Evolutionary conservation across 2,888 invertebrate species (phyloP).

Genomic region (Acleris laterana): DNA sequence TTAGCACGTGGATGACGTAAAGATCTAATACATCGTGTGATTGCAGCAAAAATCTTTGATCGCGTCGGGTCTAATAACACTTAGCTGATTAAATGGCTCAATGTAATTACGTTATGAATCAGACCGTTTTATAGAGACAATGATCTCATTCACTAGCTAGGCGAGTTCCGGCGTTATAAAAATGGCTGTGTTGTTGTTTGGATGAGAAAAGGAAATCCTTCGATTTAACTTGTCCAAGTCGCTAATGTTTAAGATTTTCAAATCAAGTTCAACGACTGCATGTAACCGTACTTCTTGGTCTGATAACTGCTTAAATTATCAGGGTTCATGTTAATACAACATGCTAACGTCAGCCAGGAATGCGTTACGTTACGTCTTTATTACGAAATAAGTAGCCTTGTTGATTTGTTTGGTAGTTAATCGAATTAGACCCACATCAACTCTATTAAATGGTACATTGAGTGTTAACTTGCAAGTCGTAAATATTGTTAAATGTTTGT

Average conservation of each 20-base stretch:
- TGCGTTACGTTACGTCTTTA: slow-evolving; percentile 35
- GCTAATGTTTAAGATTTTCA: slow-evolving; percentile 6
- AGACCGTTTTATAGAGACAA: slow-evolving; percentile 49
- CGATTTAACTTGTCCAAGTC: slow-evolving; percentile 38
- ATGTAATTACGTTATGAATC: slow-evolving; percentile 53
- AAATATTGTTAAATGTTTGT: neutral
- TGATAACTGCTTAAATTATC: slow-evolving; percentile 36
- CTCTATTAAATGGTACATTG: slow-evolving; percentile 1
- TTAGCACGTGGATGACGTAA: slow-evolving; percentile 29
- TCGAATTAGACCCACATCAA: slow-evolving; percentile 16
- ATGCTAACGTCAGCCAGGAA: slow-evolving; percentile 29
- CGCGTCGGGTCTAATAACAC: slow-evolving; percentile 49
- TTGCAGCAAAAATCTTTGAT: slow-evolving; percentile 36
- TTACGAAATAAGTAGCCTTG: slow-evolving; percentile 24
- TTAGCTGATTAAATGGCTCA: slow-evolving; percentile 44
- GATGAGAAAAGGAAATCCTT: slow-evolving; percentile 9
- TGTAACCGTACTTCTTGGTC: slow-evolving; percentile 35
- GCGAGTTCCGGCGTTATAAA: slow-evolving; percentile 17
- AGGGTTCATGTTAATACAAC: slow-evolving; percentile 31
- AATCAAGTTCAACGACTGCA: slow-evolving; percentile 38
- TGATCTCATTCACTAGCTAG: slow-evolving; percentile 57
- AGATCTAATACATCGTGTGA: slow-evolving; percentile 12
- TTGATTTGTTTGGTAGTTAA: slow-evolving; percentile 22
- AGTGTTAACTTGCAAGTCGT: slow-evolving; percentile 9
- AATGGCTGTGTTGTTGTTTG: neutral